Evolutionary conservation across 2,113 vertebrate species (phyloP), one percentile per base, ranked within the genome.

Genomic region (Myrmecobius fasciatus): DNA sequence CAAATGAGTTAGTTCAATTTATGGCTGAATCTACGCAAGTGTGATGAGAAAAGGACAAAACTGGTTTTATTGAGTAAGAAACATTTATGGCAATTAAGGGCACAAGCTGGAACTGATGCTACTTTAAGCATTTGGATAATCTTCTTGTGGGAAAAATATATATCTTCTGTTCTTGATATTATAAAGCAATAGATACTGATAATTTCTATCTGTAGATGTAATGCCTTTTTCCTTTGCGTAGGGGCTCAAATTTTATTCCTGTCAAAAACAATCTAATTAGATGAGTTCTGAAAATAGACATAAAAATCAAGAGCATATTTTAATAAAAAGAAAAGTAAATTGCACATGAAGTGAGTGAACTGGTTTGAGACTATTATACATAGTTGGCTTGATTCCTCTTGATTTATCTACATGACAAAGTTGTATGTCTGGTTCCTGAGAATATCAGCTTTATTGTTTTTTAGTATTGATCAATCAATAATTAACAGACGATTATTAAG

Each of bases 21-120:
- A 96, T 97, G 97, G 97, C 89, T 97, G 92, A 96, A 95, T 89
- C 97, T 97, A 96, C 97, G 97, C 97, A 98, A 97, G 96, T 95
- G 97, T 97, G 96, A 97, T 96, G 96, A 96, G 97, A 98, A 98
- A 98, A 98, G 97, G 97, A 97, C 97, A 98, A 97, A 98, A 97
- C 95, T 97, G 96, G 96, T 97, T 97, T 96, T 97, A 97, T 96
- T 97, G 97, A 96, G 97, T 97, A 98, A 97, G 97, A 96, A 96
- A 97, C 97, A 98, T 98, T 98, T 98, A 97, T 98, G 97, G 97
- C 97, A 97, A 92, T 96, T 96, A 97, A 96, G 97, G 93, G 97
- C 96, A 97, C 96, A 97, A 97, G 96, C 97, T 97, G 97, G 96
- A 96, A 96, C 60, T 83, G 92, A 93, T 93, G 95, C 67, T 83